Evolutionary conservation across 2,888 invertebrate genomes (phyloP).

Genomic region (Buathra laborator): DNA sequence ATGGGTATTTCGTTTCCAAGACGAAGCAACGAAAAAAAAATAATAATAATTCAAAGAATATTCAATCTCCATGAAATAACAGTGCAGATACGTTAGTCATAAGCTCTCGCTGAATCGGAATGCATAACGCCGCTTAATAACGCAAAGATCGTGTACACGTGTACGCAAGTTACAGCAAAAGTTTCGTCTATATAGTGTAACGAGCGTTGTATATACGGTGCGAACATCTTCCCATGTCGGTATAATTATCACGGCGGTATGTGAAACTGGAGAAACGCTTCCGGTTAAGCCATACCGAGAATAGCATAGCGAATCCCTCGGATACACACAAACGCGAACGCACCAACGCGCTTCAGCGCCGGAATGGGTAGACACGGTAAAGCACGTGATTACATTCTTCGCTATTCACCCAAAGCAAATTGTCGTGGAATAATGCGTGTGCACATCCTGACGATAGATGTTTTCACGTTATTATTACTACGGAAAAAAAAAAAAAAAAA

Average conservation of each 20-base stretch:
- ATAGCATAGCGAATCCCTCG: constrained; percentile 52
- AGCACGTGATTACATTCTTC: constrained; percentile 32
- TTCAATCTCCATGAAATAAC: background rate
- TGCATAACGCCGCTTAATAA: constrained; percentile 10
- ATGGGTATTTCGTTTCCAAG: background rate
- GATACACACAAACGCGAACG: constrained; percentile 23
- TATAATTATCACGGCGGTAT: constrained; percentile 82
- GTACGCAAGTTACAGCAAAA: constrained; percentile 36
- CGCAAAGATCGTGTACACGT: background rate
- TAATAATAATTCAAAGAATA: background rate
- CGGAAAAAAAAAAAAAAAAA: constrained; percentile 19
- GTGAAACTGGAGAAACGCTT: constrained; percentile 84
- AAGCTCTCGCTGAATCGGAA: background rate
- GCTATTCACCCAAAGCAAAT: constrained; percentile 46
- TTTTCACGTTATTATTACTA: background rate
- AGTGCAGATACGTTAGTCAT: background rate
- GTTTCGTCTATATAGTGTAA: constrained; percentile 44
- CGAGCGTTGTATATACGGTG: constrained; percentile 57
- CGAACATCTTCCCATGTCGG: constrained; percentile 78
- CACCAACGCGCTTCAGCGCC: background rate
- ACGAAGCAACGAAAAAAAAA: background rate
- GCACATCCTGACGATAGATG: background rate
- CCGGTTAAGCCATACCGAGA: constrained; percentile 76
- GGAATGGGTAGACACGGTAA: constrained; percentile 9
- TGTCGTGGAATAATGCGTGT: constrained; percentile 41